Evolutionary conservation across 64 coral and sea anemone genomes (phyloP).

Genomic region (Stichodactyla helianthus): DNA sequence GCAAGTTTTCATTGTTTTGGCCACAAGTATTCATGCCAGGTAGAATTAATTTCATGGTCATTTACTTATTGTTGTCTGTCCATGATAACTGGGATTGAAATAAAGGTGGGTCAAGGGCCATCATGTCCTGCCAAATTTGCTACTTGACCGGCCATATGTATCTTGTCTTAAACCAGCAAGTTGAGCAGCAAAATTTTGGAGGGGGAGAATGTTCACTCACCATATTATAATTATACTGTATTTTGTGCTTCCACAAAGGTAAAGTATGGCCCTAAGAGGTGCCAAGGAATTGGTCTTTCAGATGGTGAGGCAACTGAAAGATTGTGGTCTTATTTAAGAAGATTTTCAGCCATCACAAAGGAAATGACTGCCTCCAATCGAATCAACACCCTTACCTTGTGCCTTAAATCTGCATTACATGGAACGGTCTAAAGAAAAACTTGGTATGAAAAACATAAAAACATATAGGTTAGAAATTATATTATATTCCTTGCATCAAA

Average conservation of each 20-base stretch:
- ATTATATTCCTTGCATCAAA: too few species aligned
- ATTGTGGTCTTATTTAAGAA: conserved; percentile 2
- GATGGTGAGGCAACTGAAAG: conserved; percentile 5
- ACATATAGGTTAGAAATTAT: too few species aligned
- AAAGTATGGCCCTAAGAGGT: conserved; percentile 1
- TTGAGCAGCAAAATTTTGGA: too few species aligned
- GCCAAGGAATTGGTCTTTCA: conserved; percentile 11
- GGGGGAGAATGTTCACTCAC: too few species aligned
- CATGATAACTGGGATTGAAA: too few species aligned
- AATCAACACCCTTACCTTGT: conserved; percentile 15
- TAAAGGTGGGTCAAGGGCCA: too few species aligned
- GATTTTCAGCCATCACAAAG: conserved; percentile 13
- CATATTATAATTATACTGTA: neutral
- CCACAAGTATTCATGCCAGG: too few species aligned
- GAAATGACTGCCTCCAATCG: conserved; percentile 10
- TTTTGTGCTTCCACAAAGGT: neutral
- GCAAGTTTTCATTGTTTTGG: conserved; percentile 4
- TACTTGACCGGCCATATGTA: too few species aligned
- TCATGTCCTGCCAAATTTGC: too few species aligned
- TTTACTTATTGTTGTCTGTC: too few species aligned
- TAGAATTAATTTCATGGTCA: too few species aligned
- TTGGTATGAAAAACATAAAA: neutral
- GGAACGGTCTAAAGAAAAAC: conserved; percentile 10
- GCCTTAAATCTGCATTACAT: conserved; percentile 2
- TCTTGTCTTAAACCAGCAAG: too few species aligned